Evolutionary conservation across 1,140 invertebrate genomes (phyloP).

Genomic region (Capitella teleta): DNA sequence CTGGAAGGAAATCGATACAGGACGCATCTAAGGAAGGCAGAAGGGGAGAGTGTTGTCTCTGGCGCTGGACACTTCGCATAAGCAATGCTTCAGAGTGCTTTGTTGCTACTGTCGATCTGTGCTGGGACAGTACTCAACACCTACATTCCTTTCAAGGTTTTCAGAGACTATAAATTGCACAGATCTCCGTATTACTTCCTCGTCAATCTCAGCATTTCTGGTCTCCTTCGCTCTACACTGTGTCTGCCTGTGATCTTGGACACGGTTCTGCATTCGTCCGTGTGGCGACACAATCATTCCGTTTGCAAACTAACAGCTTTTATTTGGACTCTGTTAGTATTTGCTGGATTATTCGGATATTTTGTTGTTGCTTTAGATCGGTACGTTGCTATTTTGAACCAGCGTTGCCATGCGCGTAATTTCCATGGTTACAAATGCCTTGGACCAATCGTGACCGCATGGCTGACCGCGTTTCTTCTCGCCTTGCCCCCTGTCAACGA

Average conservation of each 20-base stretch:
- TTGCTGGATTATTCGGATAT: conserved; percentile 23
- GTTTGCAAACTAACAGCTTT: conserved; percentile 30
- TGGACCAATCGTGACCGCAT: conserved; percentile 20
- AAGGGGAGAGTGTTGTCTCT: too few relatives aligned
- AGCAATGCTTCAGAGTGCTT: too few relatives aligned
- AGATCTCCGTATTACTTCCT: conserved; percentile 32
- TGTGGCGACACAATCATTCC: conserved; percentile 23
- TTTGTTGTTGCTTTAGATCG: conserved; percentile 29
- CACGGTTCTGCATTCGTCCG: conserved; percentile 22
- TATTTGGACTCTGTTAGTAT: conserved; percentile 30
- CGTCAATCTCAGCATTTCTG: conserved; percentile 25
- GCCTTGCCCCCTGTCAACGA: conserved; percentile 31
- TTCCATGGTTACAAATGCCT: conserved; percentile 19
- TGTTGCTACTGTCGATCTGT: too few relatives aligned
- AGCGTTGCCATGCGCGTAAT: conserved; percentile 22
- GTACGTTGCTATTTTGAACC: conserved; percentile 23
- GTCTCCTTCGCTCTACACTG: conserved; percentile 25
- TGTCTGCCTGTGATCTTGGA: conserved; percentile 30
- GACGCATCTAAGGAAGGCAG: too few relatives aligned
- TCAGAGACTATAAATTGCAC: conserved; percentile 24
- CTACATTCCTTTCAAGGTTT: conserved; percentile 22
- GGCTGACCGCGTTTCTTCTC: conserved; percentile 23
- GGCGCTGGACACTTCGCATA: too few relatives aligned
- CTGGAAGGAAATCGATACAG: too few relatives aligned
- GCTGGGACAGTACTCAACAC: conserved; percentile 20